phyloP scores from a whole-genome alignment of 1,140 invertebrate genomes.

The Bombus confusus region DNA sequence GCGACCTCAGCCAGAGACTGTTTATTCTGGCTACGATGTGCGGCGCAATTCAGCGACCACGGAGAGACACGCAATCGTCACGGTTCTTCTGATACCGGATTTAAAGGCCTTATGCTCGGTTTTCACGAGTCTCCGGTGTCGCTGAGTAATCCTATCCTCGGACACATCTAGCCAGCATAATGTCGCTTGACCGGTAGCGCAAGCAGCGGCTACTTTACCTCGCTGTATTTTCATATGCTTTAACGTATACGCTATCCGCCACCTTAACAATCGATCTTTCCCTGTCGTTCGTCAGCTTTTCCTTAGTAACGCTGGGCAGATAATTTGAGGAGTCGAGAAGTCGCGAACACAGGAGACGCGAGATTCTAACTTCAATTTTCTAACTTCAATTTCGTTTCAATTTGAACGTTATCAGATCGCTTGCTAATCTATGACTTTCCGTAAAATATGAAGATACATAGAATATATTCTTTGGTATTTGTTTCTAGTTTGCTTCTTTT shows the following conservation, averaged over 20 bases:
- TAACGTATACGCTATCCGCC: neutral
- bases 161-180: conserved; percentile 72
- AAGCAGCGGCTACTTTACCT: conserved; percentile 42
- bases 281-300: no score
- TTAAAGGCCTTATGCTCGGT: conserved; percentile 74
- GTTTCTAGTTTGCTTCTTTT: no score
- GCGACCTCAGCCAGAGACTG: neutral
- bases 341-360: no score
- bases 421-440: no score
- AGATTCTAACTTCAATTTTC: no score
- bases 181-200: conserved; percentile 74
- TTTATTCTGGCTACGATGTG: conserved; percentile 11
- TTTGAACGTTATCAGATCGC: no score
- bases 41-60: conserved; percentile 28
- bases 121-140: conserved; percentile 78
- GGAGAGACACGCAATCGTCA: conserved; percentile 57
- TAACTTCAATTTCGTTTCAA: no score
- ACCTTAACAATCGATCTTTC: no score
- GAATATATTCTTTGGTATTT: no score
- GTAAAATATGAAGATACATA: no score
- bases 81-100: conserved; percentile 61
- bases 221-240: conserved; percentile 24
- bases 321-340: no score
- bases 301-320: no score
- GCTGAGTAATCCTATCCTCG: conserved; percentile 76